A percentile compares a stretch with the other conserved stretches of the same genome.
These are phyloP conservation scores for Pardosa pseudoannulata DNA, from an alignment of 2,888 invertebrate species.

Conservation along the genomic window DNA sequence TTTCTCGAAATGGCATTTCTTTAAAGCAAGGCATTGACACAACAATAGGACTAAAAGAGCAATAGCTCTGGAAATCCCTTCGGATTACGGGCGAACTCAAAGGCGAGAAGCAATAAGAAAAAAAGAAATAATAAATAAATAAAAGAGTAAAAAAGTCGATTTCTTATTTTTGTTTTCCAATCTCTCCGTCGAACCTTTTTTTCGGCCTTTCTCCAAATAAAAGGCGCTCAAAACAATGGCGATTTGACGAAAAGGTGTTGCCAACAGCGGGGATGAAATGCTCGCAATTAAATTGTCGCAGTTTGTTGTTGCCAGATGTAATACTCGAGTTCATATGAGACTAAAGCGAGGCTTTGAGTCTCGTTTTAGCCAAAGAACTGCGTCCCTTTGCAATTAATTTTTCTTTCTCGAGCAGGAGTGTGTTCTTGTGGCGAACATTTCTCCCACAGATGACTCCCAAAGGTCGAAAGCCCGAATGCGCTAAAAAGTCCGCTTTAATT, in stretches of 20 bases:
- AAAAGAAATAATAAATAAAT: too few relatives aligned
- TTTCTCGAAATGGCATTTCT: background rate
- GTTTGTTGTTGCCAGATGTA: slow-evolving; percentile 23
- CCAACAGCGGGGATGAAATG: background rate
- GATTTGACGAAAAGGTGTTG: background rate
- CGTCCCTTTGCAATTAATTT: slow-evolving; percentile 4
- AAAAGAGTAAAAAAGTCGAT: too few relatives aligned
- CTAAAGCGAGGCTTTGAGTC: slow-evolving; percentile 3
- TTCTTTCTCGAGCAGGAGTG: background rate
- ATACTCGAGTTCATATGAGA: slow-evolving; percentile 11
- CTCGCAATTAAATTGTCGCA: slow-evolving; percentile 27
- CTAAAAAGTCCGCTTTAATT: background rate
- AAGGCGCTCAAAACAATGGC: background rate
- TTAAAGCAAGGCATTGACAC: background rate
- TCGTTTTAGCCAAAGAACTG: slow-evolving; percentile 8
- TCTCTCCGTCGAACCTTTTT: background rate
- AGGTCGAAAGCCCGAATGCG: background rate
- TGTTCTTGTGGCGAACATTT: background rate
- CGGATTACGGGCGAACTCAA: slow-evolving; percentile 16
- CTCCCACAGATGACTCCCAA: background rate
- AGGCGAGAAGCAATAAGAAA: background rate
- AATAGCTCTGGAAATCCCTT: slow-evolving; percentile 8
- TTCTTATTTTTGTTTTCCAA: too few relatives aligned
- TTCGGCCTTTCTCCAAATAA: slow-evolving; percentile 1
- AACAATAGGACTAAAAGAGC: slow-evolving; percentile 3